Conservation (phyloP, 2,113 vertebrate species). For the Alces alces region DNA sequence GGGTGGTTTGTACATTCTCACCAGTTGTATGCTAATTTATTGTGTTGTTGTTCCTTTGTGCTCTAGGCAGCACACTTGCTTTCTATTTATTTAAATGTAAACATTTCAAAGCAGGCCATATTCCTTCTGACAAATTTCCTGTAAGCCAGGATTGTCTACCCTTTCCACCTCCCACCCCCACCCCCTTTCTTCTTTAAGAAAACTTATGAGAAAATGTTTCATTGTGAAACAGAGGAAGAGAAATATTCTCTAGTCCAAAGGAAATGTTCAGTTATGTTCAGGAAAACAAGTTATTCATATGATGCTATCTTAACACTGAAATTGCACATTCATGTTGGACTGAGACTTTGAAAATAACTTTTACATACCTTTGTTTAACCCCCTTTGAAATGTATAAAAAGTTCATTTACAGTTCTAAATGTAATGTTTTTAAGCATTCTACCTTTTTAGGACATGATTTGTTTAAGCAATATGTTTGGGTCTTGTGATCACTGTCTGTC, state of each 20-base stretch:
- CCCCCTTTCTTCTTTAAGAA: not conserved
- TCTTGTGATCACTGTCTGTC: constrained; percentile 71
- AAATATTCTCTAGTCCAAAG: constrained; percentile 61
- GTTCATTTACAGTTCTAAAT: constrained; percentile 52
- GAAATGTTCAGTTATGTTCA: constrained; percentile 53
- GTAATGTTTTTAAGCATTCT: constrained; percentile 62
- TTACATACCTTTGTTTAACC: constrained; percentile 60
- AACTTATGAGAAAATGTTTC: constrained; percentile 54
- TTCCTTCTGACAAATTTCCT: constrained; percentile 67
- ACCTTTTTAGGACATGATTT: constrained; percentile 76
- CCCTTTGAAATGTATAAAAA: constrained; percentile 70
- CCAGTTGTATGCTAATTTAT: constrained; percentile 55
- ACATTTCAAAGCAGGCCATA: constrained; percentile 69
- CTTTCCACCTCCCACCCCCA: not conserved
- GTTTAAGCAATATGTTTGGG: constrained; percentile 73
- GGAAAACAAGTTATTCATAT: constrained; percentile 61
- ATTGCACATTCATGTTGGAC: constrained; percentile 68
- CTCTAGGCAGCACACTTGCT: constrained; percentile 43
- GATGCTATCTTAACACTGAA: constrained; percentile 62
- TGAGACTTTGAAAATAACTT: constrained; percentile 68
- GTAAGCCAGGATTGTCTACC: constrained; percentile 62
- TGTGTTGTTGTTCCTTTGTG: constrained; percentile 61
- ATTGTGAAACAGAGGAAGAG: constrained; percentile 45
- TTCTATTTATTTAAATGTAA: constrained; percentile 78
- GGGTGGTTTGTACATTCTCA: constrained; percentile 62